A percentile compares a stretch with the other conserved stretches of the same genome.
phyloP scores from a whole-genome alignment of 2,797 vertebrate species.

The Tokudaia muenninki region DNA sequence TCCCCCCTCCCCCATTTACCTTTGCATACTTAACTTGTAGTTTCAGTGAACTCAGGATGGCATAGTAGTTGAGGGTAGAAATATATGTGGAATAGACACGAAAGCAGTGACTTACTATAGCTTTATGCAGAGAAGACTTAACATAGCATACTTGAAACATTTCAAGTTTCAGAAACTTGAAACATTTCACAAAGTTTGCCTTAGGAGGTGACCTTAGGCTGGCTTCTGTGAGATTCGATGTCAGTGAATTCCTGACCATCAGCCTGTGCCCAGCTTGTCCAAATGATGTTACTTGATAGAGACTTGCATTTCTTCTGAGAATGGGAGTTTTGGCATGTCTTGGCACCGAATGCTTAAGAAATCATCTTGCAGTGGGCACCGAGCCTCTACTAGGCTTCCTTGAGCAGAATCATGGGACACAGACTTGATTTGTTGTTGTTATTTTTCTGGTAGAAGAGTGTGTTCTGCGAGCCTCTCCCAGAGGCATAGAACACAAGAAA shows the following conservation, averaged over 20 bases:
- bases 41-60: neutral
- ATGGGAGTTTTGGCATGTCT: neutral
- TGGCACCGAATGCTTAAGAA: neutral
- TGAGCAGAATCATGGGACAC: neutral
- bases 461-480: neutral
- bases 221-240: neutral
- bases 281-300: conserved; percentile 7
- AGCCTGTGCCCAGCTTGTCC: neutral
- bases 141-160: neutral
- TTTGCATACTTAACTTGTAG: neutral
- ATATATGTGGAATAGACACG: neutral
- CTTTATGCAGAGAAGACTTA: neutral
- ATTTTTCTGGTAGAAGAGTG: neutral
- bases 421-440: neutral
- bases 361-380: neutral
- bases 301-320: conserved; percentile 13
- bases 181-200: neutral
- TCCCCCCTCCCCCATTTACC: neutral
- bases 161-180: no score
- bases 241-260: neutral
- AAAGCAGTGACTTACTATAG: neutral
- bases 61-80: neutral
- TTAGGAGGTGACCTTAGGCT: neutral
- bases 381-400: neutral
- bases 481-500: neutral